Percentiles rank a stretch among this genome's conserved stretches.
Evolutionary conservation across 2,888 invertebrate species (phyloP).

Genomic region (Miltochrista miniata): DNA sequence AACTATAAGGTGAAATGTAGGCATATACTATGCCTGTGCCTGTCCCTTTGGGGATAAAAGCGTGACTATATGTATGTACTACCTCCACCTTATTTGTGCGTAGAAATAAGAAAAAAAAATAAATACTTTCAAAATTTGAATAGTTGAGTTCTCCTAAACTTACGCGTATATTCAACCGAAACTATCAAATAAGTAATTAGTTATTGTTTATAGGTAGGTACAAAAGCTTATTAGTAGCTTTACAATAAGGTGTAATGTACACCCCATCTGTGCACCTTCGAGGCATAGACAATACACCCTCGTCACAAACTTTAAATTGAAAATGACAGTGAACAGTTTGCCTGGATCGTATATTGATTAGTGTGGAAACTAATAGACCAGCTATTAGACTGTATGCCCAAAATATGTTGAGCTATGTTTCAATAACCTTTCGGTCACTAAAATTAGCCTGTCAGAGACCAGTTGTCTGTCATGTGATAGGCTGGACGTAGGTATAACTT

Average conservation of each 20-base stretch:
- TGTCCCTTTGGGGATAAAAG: too few species aligned
- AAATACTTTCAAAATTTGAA: conserved; percentile 1
- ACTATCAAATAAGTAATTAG: background rate
- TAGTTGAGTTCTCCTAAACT: background rate
- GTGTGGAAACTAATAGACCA: conserved; percentile 15
- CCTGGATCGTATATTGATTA: conserved; percentile 20
- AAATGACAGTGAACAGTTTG: conserved; percentile 34
- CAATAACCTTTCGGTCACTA: too few species aligned
- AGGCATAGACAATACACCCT: conserved; percentile 22
- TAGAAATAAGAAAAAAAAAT: background rate
- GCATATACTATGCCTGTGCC: too few species aligned
- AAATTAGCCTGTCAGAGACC: too few species aligned
- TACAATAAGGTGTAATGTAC: conserved; percentile 10
- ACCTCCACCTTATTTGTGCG: too few species aligned
- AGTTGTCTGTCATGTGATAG: too few species aligned
- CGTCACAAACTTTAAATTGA: conserved; percentile 40
- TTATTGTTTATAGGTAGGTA: background rate
- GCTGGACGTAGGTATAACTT: too few species aligned
- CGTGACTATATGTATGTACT: too few species aligned
- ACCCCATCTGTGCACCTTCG: background rate
- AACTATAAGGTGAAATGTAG: too few species aligned
- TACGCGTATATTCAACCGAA: background rate
- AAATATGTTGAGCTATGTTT: too few species aligned
- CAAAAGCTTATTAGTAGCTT: background rate
- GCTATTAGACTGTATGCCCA: background rate